Base-by-base conservation (phyloP, 2,888 invertebrate species). In the Sicus ferrugineus region DNA sequence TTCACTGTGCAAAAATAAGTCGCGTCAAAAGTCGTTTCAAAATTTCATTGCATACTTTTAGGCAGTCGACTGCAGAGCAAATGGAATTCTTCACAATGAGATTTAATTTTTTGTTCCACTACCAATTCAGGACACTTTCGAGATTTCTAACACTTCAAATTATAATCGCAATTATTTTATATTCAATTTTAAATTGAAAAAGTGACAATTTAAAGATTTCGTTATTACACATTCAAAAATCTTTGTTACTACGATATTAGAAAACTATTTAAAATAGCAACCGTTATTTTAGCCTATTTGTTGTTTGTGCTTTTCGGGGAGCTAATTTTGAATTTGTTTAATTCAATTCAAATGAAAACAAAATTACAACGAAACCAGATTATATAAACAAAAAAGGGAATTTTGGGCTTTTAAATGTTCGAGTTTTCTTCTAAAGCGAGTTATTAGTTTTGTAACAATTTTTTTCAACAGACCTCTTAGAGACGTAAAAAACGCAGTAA, bases 381-480 rank as follows among this genome's bases (percentile, higher is more conserved):
- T 56, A 56, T 56, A 28, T 26, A 56, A n/a, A 54, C 4, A 64
- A 30, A 16, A 50, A 50, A 63, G 50, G 56, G 31, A 42, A 14
- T 19, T 11, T 34, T 54, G 52, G 26, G n/a, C 16, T 19, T 56
- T 46, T 62, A 31, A 16, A 31, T 54, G 48, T 21, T n/a, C 19
- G 31, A 52, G 11, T 56, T n/a, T n/a, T n/a, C n/a, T n/a, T n/a
- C n/a, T n/a, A 38, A 61, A 61, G 11, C 38, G 19, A 61, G 30
- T 46, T n/a, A 56, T 23, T 42, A 66, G 56, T 56, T 26, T 23
- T n/a, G n/a, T 56, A 70, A 62, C 30, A 61, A 38, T 50, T 67
- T 48, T 42, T 64, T 59, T 65, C 16, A 69, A 70, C 69, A 66
- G 61, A 70, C 69, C 69, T 70, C 56, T 30, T 19, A 11, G 26